Conservation (phyloP, 2,113 vertebrate species). For the Sturnus vulgaris region DNA sequence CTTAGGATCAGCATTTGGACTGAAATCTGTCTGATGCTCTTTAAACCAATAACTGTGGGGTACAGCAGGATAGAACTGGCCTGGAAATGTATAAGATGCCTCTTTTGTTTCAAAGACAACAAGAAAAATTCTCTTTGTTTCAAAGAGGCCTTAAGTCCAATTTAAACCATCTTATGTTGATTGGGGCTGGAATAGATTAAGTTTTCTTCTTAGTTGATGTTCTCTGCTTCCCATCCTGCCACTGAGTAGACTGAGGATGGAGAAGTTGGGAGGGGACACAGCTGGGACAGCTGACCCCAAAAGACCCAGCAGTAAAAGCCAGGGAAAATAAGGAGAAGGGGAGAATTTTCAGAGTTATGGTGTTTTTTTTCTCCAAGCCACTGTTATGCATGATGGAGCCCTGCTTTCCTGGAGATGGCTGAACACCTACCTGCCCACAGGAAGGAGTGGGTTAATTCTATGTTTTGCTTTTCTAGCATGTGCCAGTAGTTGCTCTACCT, state of each 20-base stretch:
- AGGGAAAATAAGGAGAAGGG: neutral
- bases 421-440: neutral
- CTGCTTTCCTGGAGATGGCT: neutral
- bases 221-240: neutral
- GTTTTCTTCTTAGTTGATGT: neutral
- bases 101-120: neutral
- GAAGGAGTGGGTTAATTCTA: neutral
- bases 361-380: neutral
- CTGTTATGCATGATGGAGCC: rapidly evolving
- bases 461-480: neutral
- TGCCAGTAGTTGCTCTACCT: neutral
- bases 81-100: neutral
- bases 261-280: neutral
- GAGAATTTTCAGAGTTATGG: neutral
- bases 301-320: neutral
- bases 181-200: neutral
- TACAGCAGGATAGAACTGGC: neutral
- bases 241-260: neutral
- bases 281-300: neutral
- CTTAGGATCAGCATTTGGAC: neutral
- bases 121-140: neutral
- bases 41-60: neutral
- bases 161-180: neutral
- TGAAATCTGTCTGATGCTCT: neutral
- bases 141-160: neutral